phyloP scores from a whole-genome alignment of 1,140 invertebrate species.

The Cotesia vestalis region DNA sequence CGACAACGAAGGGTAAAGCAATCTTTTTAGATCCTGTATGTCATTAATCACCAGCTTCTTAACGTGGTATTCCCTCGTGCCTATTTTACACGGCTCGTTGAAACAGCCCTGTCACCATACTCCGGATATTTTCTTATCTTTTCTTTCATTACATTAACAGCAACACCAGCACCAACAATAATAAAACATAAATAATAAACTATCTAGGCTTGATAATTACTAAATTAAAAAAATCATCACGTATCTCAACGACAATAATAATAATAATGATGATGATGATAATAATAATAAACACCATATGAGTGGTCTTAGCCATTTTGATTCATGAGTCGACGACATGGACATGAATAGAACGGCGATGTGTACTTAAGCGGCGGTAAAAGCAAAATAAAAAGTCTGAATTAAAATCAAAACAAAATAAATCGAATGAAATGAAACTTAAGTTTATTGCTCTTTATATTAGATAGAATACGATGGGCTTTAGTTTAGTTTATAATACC shows the following conservation, averaged over 20 bases:
- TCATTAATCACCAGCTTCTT: conserved; percentile 66
- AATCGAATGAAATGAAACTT: conserved; percentile 31
- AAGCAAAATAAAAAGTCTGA: conserved; percentile 29
- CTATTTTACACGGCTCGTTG: conserved; percentile 62
- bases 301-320: conserved; percentile 49
- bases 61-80: conserved; percentile 63
- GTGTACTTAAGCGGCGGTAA: conserved; percentile 31
- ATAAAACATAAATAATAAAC: no score
- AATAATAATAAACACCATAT: conserved; percentile 60
- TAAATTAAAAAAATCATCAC: background rate
- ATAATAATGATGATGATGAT: conserved; percentile 51
- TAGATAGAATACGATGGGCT: background rate
- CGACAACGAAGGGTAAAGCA: conserved; percentile 36
- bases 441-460: conserved; percentile 2
- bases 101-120: conserved; percentile 59
- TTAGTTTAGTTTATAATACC: conserved; percentile 15
- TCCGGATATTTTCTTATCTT: conserved; percentile 15
- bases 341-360: conserved; percentile 40
- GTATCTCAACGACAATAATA: conserved; percentile 32
- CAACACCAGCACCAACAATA: no score
- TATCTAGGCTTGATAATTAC: background rate
- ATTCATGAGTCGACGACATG: conserved; percentile 55
- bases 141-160: conserved; percentile 39
- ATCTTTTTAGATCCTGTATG: conserved; percentile 49
- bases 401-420: conserved; percentile 29